phyloP scores from a whole-genome alignment of 2,888 invertebrate species.

The Cheilosia vernalis region DNA sequence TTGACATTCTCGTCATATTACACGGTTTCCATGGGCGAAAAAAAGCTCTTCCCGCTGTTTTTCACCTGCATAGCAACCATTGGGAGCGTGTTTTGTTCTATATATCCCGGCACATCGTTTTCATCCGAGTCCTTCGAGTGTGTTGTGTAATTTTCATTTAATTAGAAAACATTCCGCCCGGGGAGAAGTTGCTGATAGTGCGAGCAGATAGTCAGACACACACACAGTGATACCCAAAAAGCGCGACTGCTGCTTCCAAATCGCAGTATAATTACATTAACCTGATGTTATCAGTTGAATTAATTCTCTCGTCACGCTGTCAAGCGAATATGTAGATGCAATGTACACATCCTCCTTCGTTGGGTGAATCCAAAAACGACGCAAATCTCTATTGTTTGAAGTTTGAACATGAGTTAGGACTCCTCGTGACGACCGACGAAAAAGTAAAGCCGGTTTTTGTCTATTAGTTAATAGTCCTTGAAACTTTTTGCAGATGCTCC shows the following conservation, averaged over 20 bases:
- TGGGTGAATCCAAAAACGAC: background rate
- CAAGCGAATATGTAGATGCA: constrained; percentile 14
- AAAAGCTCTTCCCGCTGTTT: background rate
- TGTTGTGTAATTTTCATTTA: constrained; percentile 58
- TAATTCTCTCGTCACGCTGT: constrained; percentile 32
- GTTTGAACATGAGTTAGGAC: background rate
- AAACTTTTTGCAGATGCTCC: constrained; percentile 6
- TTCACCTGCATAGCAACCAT: constrained; percentile 18
- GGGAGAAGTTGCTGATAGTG: constrained; percentile 37
- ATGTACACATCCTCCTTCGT: background rate
- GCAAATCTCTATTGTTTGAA: too few relatives aligned
- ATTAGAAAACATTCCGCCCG: constrained; percentile 41
- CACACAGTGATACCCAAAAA: background rate
- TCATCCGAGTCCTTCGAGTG: constrained; percentile 1
- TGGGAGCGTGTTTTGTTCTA: background rate
- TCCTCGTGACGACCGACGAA: background rate
- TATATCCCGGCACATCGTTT: constrained; percentile 24
- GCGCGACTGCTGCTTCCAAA: constrained; percentile 1
- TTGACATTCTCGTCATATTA: background rate
- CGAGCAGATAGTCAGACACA: background rate
- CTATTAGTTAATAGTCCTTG: constrained; percentile 2
- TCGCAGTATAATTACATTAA: constrained; percentile 66
- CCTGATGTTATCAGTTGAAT: constrained; percentile 61
- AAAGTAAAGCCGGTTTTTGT: constrained; percentile 3
- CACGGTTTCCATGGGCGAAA: background rate